Evolutionary conservation across 2,888 invertebrate genomes (phyloP).

Genomic region (Rhingia campestris): DNA sequence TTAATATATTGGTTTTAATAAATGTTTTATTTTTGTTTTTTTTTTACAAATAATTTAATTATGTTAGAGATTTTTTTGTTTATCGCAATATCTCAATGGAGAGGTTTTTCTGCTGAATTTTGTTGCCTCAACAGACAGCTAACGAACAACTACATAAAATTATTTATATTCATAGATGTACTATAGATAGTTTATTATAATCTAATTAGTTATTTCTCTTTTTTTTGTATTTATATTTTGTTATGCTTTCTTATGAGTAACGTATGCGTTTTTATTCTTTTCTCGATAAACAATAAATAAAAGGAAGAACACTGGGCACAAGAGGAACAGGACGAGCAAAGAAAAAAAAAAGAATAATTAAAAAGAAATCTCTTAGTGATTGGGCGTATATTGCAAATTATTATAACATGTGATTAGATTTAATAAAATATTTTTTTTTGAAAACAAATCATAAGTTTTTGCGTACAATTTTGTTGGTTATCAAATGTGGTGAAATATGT

Average conservation of each 20-base stretch:
- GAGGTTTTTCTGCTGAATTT: conserved; percentile 39
- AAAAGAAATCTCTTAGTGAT: conserved; percentile 66
- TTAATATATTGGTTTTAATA: conserved; percentile 22
- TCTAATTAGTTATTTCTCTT: conserved; percentile 64
- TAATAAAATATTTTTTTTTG: conserved; percentile 43
- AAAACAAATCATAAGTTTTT: conserved; percentile 49
- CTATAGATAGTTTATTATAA: conserved; percentile 67
- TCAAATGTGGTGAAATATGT: conserved; percentile 2
- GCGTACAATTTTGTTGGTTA: conserved; percentile 30
- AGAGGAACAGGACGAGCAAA: not conserved
- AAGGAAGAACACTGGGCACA: conserved; percentile 18
- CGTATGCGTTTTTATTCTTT: conserved; percentile 36
- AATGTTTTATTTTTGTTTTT: conserved; percentile 27
- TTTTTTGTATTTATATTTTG: conserved; percentile 30
- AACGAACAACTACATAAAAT: conserved; percentile 53
- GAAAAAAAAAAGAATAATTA: conserved; percentile 18
- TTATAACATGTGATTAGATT: conserved; percentile 39
- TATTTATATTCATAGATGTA: conserved; percentile 64
- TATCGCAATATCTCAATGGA: conserved; percentile 26
- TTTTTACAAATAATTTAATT: conserved; percentile 65
- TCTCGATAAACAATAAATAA: conserved; percentile 55
- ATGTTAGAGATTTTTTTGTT: conserved; percentile 35
- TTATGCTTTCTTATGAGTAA: conserved; percentile 56
- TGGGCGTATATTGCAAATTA: conserved; percentile 63
- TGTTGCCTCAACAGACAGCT: conserved; percentile 50